Conservation (phyloP, 37 sponge, comb jelly and placozoan species). For the Oscarella lobularis region DNA sequence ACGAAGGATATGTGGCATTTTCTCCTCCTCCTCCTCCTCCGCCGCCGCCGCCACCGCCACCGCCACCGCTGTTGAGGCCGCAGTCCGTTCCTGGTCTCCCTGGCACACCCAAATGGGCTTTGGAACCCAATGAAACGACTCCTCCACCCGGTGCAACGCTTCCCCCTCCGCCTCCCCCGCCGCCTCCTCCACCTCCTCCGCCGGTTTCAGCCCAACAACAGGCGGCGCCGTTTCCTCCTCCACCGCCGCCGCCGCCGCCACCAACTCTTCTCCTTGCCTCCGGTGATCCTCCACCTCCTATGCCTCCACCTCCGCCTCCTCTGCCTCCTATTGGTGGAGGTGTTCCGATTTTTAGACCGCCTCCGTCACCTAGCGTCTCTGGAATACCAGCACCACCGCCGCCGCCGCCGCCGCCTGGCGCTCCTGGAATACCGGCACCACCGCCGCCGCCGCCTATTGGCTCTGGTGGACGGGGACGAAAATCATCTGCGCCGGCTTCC, state of each 20-base stretch:
- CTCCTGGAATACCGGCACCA: not conserved
- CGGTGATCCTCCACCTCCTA: not conserved
- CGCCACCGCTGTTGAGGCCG: not conserved
- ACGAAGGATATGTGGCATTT: no score
- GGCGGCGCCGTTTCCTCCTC: not conserved
- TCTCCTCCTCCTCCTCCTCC: not conserved
- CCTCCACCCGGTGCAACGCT: slow-evolving; percentile 4
- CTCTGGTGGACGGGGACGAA: no score
- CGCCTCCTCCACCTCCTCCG: slow-evolving; percentile 16
- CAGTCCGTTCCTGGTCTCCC: not conserved
- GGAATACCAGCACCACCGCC: not conserved
- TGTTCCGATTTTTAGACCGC: not conserved
- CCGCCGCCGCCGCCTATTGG: not conserved
- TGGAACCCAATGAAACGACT: not conserved
- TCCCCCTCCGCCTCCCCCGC: not conserved
- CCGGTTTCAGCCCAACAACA: slow-evolving; percentile 4
- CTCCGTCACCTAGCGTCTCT: not conserved
- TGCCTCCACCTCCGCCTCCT: slow-evolving; percentile 9
- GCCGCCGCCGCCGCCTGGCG: not conserved
- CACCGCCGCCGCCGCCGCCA: slow-evolving; percentile 1
- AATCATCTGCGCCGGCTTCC: no score
- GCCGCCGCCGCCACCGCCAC: not conserved
- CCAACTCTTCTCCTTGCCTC: not conserved
- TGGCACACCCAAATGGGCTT: no score
- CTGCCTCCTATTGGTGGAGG: slow-evolving; percentile 6